These are phyloP conservation scores for Branchipolynoe longqiensis DNA, from an alignment of 2,888 invertebrate species.

Conservation along the genomic window DNA sequence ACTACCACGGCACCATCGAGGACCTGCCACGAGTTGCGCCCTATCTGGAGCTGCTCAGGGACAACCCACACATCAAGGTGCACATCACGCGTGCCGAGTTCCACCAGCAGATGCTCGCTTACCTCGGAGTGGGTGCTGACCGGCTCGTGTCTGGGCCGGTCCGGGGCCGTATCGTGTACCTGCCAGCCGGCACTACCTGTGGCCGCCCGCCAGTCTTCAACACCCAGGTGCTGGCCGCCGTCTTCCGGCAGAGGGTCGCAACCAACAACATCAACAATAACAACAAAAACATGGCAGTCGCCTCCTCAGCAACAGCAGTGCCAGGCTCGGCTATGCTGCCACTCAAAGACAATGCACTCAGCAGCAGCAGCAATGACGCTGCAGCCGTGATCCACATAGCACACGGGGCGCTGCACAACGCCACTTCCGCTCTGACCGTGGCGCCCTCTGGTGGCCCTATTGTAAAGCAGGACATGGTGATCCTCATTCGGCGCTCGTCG, in stretches of 20 bases:
- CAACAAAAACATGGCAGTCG: background rate
- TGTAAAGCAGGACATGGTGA: constrained; percentile 10
- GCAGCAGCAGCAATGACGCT: background rate
- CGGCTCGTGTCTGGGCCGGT: constrained; percentile 40
- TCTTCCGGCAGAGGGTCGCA: constrained; percentile 9
- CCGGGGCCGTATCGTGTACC: constrained; percentile 25
- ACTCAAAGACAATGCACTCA: background rate
- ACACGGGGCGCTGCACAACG: background rate
- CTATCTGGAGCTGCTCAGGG: constrained; percentile 28
- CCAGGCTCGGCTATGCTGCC: background rate
- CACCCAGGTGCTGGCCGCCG: constrained; percentile 26
- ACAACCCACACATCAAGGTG: constrained; percentile 56
- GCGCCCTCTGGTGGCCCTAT: background rate
- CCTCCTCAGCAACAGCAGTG: background rate
- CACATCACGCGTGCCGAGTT: constrained; percentile 23
- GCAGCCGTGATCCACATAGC: too few relatives aligned
- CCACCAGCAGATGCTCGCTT: constrained; percentile 42
- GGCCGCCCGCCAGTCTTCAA: constrained; percentile 55
- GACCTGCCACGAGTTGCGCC: constrained; percentile 46
- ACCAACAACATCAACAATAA: background rate
- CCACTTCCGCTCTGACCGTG: background rate
- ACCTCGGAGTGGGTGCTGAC: constrained; percentile 12
- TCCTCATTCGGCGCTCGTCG: constrained; percentile 23
- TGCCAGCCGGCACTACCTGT: constrained; percentile 57
- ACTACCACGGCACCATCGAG: constrained; percentile 58